Conservation (phyloP, 2,113 vertebrate genomes). For the Gasterosteus nipponicus region DNA sequence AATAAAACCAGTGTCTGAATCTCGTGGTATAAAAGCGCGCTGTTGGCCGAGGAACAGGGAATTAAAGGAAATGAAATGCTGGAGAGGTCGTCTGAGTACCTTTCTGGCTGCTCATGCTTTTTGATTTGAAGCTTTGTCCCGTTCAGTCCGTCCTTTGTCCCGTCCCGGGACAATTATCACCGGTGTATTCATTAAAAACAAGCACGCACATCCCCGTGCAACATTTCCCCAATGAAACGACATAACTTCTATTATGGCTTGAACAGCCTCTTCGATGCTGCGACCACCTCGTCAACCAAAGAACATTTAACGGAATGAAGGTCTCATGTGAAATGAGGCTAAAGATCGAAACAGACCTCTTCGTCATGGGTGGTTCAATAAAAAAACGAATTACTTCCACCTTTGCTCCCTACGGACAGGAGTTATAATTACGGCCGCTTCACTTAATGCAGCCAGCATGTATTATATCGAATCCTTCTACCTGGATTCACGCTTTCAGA, state of each 20-base stretch:
- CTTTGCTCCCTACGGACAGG: not conserved
- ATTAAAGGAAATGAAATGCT: no score
- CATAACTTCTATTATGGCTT: no score
- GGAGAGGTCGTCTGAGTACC: not conserved
- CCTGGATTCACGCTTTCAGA: not conserved
- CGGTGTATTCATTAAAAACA: no score
- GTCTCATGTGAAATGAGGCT: not conserved
- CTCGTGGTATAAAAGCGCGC: not conserved
- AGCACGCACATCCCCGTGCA: not conserved
- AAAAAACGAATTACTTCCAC: not conserved
- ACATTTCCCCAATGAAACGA: not conserved
- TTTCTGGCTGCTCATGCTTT: not conserved
- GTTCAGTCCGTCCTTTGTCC: not conserved
- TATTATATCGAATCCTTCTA: not conserved
- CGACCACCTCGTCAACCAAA: not conserved
- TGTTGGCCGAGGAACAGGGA: no score
- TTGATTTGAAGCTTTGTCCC: not conserved
- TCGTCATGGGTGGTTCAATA: not conserved
- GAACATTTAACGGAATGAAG: not conserved
- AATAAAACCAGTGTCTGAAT: not conserved
- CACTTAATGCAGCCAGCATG: not conserved
- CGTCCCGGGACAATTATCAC: not conserved
- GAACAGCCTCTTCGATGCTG: no score
- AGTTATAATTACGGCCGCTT: not conserved
- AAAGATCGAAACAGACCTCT: not conserved